Evolutionary conservation across 2,888 invertebrate species (phyloP), one percentile per base, ranked within the genome.

Genomic region (Phania funesta): DNA sequence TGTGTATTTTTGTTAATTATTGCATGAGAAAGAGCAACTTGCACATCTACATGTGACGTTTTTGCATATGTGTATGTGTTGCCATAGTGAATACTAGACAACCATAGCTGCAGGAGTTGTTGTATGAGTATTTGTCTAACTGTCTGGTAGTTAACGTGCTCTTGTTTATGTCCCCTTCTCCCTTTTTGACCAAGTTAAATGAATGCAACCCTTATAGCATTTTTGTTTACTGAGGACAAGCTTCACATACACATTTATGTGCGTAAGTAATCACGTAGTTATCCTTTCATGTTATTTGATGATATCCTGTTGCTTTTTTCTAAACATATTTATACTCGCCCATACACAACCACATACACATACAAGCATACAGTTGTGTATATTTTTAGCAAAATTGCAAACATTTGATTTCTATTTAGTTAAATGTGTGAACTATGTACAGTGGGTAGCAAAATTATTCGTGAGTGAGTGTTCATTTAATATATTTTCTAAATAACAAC

Each of bases 251-350:
- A 41, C 32, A 68, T 18, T n/a, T 22, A n/a, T 32, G 6, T 56
- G 32, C 7, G 24, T 35, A 44, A 44, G 35, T 70, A 62, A 60
- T 58, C 52, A 62, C 26, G 56, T 64, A 78, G 62, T 78, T 81
- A 81, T 81, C 67, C 77, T 74, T 74, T 73, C 64, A 74, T 65
- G 68, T 74, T 68, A 64, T 77, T 54, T 77, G 64, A 77, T 62
- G 67, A 77, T 77, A 81, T 81, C 81, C 81, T 81, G 81, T 77
- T 81, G 81, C 81, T 81, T 81, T 78, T 74, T 58, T 38, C 11
- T 20, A 32, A 44, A 46, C 20, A 58, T 26, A 71, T 18, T 9
- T 16, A n/a, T 29, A 13, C 18, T 50, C 9, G 9, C 8, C 11
- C 8, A 1, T n/a, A 20, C 8, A 56, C 22, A 41, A n/a, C n/a